A percentile compares a stretch with the other conserved stretches of the same genome.
These are phyloP conservation scores for Drosophila bocqueti DNA, from an alignment of 1,140 invertebrate species.

Conservation along the genomic window DNA sequence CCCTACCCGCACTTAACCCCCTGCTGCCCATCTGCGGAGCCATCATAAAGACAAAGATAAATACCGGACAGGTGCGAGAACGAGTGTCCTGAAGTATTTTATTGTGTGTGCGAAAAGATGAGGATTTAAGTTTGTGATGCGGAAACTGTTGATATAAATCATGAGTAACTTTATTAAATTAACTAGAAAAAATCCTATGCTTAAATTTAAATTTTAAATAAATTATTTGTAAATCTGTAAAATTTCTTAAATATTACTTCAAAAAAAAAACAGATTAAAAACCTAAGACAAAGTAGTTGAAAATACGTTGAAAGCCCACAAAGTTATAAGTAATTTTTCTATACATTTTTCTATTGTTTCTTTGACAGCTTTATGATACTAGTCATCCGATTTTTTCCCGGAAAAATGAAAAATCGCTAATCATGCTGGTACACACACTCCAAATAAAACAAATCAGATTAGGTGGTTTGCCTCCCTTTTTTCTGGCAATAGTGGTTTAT, in stretches of 20 bases:
- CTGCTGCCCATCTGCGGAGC: neutral
- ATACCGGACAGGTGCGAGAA: conserved; percentile 41
- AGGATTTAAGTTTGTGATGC: neutral
- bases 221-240: neutral
- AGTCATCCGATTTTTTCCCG: too few relatives aligned
- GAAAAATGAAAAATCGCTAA: too few relatives aligned
- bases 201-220: neutral
- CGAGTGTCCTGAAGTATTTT: conserved; percentile 4
- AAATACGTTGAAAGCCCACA: too few relatives aligned
- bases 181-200: neutral
- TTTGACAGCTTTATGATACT: too few relatives aligned
- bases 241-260: neutral
- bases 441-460: too few relatives aligned
- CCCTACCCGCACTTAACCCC: neutral
- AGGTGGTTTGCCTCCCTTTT: too few relatives aligned
- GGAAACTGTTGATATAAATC: conserved; percentile 8
- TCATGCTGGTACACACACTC: too few relatives aligned
- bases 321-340: too few relatives aligned
- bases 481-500: too few relatives aligned
- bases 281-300: too few relatives aligned
- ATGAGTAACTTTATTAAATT: neutral
- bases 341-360: too few relatives aligned
- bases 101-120: conserved; percentile 1
- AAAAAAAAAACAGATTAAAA: neutral
- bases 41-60: conserved; percentile 51